Base-by-base conservation (phyloP, 2,113 vertebrate genomes). In the Ancistrus triradiatus region DNA sequence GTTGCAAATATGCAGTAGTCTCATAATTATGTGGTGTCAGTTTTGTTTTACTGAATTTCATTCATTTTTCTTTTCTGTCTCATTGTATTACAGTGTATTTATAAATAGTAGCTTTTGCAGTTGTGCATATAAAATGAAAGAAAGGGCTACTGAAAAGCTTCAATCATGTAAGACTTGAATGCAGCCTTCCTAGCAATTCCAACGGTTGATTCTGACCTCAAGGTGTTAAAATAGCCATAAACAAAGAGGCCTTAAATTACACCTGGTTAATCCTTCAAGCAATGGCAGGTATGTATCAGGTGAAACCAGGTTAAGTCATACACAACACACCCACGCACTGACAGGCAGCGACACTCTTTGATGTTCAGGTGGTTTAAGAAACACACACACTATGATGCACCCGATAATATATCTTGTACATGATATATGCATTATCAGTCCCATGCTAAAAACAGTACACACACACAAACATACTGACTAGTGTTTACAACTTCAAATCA, bases 231-330 rank as follows among this genome's bases (percentile, higher is more conserved):
- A 64, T 67, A 70, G 63, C 66, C 63, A 68, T 60, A 57, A 64
- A 67, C 59, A 59, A 27, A 65, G 25, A 59, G 17, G 65, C 66
- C 24, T 61, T 68, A 75, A 75, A 66, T 74, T 77, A 72, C 73
- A 65, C 48, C 46, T 55, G 27, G 48, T 50, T 78, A 74, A 77
- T 74, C 71, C 68, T 68, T 67, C 69, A 74, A 72, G 76, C 49
- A 70, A 77, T 78, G 80, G 79, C 70, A 83, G 78, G 69, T 75
- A 75, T 68, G 74, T 46, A 70, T 68, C 75, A 71, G 73, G 70
- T 77, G 77, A 70, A 77, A 78, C 84, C 79, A 84, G 79, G 80
- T 85, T 85, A 73, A 77, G 76, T 75, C 77, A 71, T 63, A 59
- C 72, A 66, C 58, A 66, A 43, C 21, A 68, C 59, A 63, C 59